Evolutionary conservation across 1,140 invertebrate species (phyloP), one percentile per base, ranked within the genome.

Genomic region (Drosophila chauvacae): DNA sequence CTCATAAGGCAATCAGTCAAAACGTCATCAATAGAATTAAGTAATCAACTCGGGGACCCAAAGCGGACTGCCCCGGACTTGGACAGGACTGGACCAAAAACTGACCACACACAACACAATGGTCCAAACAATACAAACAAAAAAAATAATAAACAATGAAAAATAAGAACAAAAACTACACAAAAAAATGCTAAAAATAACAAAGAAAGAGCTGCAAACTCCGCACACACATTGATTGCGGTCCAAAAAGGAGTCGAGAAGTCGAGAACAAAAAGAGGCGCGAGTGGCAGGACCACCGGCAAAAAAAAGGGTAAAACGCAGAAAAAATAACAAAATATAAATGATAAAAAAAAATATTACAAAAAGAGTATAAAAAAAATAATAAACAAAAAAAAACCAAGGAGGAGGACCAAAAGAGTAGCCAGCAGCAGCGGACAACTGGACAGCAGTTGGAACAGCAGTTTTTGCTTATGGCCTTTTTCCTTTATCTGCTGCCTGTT

Each of bases 11-110:
- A 91, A 91, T 91, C 90, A 90, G 85, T 91, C 90, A 91, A 91
- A 91, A 85, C 90, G 90, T 91, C 88, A 90, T 90, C 86, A 91
- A 91, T 91, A 85, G 87, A 91, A 91, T 91, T 91, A 91, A 91
- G 90, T 91, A 91, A 91, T 91, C 90, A 91, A 91, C 73, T 85
- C 70, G 51, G 48, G 51, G 72, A 71, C 65, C 72, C 60, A 44
- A 60, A 60, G 45, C 66, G 53, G 30, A 33, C 30, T 33, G 9
- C 7, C 10, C 30, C 30, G 30, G 23, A 51, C 41, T 73, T 23
- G 28, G 30, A 33, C 30, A 16, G 14, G 23, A 28, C 33, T 18
- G 30, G 23, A 51, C 41, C 77, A 71, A 81, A 76, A 76, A 91
- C 90, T 91, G 90, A 91, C 90, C 90, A 91, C 90, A 88, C 90